Conservation (phyloP, 2,888 invertebrate species). For the Sphaerophoria rueppellii region DNA sequence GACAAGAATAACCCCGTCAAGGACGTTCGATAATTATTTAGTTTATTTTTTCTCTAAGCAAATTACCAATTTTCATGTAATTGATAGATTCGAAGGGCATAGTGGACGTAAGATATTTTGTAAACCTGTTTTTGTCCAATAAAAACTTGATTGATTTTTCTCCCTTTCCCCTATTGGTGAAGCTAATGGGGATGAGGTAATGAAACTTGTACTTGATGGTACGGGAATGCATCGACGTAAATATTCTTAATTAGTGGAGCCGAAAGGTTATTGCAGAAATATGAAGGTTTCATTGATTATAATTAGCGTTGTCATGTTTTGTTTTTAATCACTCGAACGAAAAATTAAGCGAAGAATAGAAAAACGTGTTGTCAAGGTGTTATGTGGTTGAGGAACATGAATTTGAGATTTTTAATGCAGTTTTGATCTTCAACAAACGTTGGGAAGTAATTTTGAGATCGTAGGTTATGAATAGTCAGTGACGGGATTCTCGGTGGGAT, state of each 20-base stretch:
- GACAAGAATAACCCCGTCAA: conserved; percentile 26
- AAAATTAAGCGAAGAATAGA: neutral
- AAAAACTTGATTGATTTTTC: conserved; percentile 48
- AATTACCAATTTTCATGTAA: conserved; percentile 40
- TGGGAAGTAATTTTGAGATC: too few species aligned
- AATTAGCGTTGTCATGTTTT: conserved; percentile 7
- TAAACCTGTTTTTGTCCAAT: conserved; percentile 36
- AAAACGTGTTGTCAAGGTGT: conserved; percentile 4
- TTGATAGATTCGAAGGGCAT: conserved; percentile 21
- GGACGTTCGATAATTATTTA: conserved; percentile 22
- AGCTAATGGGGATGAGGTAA: conserved; percentile 39
- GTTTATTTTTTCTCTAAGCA: neutral
- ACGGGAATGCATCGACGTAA: conserved; percentile 29
- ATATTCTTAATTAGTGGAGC: conserved; percentile 16
- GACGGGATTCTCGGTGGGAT: too few species aligned
- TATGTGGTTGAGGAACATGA: neutral
- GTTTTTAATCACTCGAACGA: neutral
- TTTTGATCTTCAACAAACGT: neutral
- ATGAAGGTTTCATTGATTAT: conserved; percentile 29
- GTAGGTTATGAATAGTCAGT: too few species aligned
- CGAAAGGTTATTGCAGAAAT: conserved; percentile 24
- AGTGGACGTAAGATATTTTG: conserved; percentile 3
- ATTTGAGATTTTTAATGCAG: neutral
- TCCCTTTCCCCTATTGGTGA: neutral
- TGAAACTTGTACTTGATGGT: conserved; percentile 36